Base-by-base conservation (phyloP, 2,888 invertebrate genomes). In the Dicycla oo region DNA sequence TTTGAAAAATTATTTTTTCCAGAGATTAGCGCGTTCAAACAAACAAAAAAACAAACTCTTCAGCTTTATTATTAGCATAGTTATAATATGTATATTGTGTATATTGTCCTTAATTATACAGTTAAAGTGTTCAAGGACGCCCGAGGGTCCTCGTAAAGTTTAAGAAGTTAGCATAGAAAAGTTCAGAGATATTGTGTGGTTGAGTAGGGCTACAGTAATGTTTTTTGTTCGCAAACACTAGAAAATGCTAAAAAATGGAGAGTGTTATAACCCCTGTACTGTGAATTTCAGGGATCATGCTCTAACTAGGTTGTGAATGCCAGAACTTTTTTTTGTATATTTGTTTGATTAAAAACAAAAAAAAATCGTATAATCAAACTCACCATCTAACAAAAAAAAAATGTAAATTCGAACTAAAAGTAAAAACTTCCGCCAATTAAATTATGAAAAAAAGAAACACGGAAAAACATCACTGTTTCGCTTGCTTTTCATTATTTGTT, bases 31-130 rank as follows among this genome's bases (percentile, higher is more conserved):
- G n/a, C n/a, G n/a, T n/a, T n/a, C n/a, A n/a, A n/a, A n/a, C n/a
- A n/a, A n/a, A n/a, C n/a, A n/a, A n/a, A n/a, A n/a, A n/a, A n/a
- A n/a, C n/a, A n/a, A n/a, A n/a, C n/a, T n/a, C n/a, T n/a, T n/a
- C n/a, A n/a, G n/a, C n/a, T n/a, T n/a, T n/a, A n/a, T n/a, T n/a
- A n/a, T n/a, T n/a, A n/a, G n/a, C n/a, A n/a, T n/a, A n/a, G n/a
- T n/a, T n/a, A n/a, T n/a, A n/a, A n/a, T n/a, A n/a, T n/a, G n/a
- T n/a, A n/a, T n/a, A n/a, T n/a, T n/a, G n/a, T n/a, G n/a, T 64
- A 69, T 60, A 30, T 73, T 69, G 53, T 67, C 72, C 83, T 81
- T 81, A 83, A 85, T 81, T 81, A 66, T 77, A 69, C 61, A 73
- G 62, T 69, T 75, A 75, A 51, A 74, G 26, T 69, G 72, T 26